These are phyloP conservation scores for Cephus runcator DNA, from an alignment of 2,888 invertebrate genomes.

Conservation along the genomic window DNA sequence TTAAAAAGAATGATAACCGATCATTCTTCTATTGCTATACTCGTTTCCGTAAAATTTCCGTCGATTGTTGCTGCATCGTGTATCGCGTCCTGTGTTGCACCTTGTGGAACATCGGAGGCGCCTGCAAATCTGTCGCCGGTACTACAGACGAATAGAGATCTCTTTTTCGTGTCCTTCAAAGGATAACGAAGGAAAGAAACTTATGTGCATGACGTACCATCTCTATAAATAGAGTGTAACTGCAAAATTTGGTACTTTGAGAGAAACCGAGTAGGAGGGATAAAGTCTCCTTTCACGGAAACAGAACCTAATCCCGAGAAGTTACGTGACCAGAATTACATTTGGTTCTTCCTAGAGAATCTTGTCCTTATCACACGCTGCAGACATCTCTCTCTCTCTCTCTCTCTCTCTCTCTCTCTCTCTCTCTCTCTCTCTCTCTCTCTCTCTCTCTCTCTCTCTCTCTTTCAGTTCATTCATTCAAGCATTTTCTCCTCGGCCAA, in stretches of 20 bases:
- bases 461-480: neutral
- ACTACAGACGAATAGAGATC: no score
- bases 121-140: neutral
- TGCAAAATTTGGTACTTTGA: constrained; percentile 17
- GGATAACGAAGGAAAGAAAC: no score
- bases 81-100: no score
- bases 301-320: constrained; percentile 58
- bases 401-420: constrained; percentile 6
- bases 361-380: neutral
- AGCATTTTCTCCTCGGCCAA: neutral
- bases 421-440: constrained; percentile 6
- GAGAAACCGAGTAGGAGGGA: constrained; percentile 24
- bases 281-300: constrained; percentile 41
- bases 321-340: constrained; percentile 58
- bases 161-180: no score
- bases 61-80: no score
- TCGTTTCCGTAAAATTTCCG: no score
- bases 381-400: neutral
- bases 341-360: constrained; percentile 27
- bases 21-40: no score
- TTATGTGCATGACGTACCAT: no score
- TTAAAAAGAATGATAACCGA: no score
- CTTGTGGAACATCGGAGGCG: neutral
- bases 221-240: constrained; percentile 9
- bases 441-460: constrained; percentile 5